phyloP scores from a whole-genome alignment of 2,888 invertebrate species.

The Melipona bicolor region DNA sequence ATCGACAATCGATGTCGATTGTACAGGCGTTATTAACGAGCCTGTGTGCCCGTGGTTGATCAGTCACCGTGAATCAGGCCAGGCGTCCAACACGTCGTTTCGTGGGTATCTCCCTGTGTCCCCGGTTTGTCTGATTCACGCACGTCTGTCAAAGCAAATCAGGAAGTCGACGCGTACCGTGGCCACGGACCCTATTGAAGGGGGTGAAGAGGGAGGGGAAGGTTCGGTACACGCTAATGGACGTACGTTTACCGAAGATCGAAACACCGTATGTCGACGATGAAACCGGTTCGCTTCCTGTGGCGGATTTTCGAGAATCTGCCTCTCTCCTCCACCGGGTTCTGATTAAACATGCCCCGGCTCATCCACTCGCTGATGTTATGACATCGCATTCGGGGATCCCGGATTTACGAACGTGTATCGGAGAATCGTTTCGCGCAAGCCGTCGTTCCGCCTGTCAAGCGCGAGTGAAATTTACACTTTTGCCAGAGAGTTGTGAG shows the following conservation, averaged over 20 bases:
- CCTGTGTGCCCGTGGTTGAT: constrained; percentile 66
- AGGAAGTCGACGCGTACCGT: constrained; percentile 64
- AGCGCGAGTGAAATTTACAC: neutral
- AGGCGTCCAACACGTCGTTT: constrained; percentile 68
- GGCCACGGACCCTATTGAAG: constrained; percentile 44
- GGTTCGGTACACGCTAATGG: constrained; percentile 54
- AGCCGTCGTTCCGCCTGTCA: neutral
- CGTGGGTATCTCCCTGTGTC: constrained; percentile 63
- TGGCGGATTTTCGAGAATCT: constrained; percentile 44
- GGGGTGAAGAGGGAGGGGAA: neutral
- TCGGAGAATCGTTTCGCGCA: neutral
- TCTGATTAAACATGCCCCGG: constrained; percentile 11
- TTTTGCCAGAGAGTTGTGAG: too few relatives aligned
- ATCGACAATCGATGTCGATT: constrained; percentile 71
- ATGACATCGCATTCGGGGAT: constrained; percentile 17
- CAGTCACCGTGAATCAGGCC: constrained; percentile 69
- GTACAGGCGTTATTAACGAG: constrained; percentile 72
- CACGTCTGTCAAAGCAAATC: constrained; percentile 73
- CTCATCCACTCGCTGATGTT: constrained; percentile 27
- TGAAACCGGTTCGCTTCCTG: constrained; percentile 47
- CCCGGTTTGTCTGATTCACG: constrained; percentile 71
- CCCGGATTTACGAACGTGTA: constrained; percentile 2
- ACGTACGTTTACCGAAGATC: constrained; percentile 64
- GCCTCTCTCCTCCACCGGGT: neutral
- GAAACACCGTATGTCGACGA: constrained; percentile 55